Evolutionary conservation across 2,113 vertebrate genomes (phyloP).

Genomic region (Opisthocomus hoazin): DNA sequence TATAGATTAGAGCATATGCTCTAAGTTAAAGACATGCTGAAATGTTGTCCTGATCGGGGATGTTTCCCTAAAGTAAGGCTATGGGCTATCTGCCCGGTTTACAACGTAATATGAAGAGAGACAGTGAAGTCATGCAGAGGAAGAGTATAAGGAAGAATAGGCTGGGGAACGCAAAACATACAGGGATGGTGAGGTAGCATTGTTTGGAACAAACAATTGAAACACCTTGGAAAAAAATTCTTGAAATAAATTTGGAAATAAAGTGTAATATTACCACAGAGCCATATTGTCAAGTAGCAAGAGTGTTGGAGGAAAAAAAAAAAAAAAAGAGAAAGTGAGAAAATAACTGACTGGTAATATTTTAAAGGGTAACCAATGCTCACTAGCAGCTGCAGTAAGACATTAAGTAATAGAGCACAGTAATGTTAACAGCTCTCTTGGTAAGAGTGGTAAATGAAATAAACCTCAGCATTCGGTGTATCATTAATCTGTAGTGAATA

Average conservation of each 20-base stretch:
- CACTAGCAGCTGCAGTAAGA: conserved; percentile 76
- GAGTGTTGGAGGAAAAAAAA: neutral
- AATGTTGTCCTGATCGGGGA: neutral
- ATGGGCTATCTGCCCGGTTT: neutral
- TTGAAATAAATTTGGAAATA: conserved; percentile 64
- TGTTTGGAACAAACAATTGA: conserved; percentile 39
- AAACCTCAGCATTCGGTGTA: conserved; percentile 72
- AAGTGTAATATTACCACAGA: conserved; percentile 55
- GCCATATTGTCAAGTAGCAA: conserved; percentile 42
- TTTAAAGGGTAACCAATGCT: conserved; percentile 79
- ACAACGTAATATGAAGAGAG: neutral
- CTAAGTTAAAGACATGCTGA: conserved; percentile 5
- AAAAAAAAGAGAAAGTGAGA: neutral
- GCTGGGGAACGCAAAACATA: neutral
- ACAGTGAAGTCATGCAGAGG: neutral
- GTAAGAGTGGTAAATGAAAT: conserved; percentile 82
- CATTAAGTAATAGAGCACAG: conserved; percentile 80
- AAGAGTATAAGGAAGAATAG: neutral
- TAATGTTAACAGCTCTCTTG: conserved; percentile 83
- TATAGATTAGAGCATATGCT: neutral
- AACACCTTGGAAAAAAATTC: conserved; percentile 17
- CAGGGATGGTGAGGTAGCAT: neutral
- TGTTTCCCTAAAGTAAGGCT: conserved; percentile 5
- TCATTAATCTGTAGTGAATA: conserved; percentile 85
- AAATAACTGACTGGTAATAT: conserved; percentile 65